Percentiles rank a stretch among this genome's conserved stretches.
Conservation (phyloP, 2,797 vertebrate species). For the Acanthurus leucopareius region DNA sequence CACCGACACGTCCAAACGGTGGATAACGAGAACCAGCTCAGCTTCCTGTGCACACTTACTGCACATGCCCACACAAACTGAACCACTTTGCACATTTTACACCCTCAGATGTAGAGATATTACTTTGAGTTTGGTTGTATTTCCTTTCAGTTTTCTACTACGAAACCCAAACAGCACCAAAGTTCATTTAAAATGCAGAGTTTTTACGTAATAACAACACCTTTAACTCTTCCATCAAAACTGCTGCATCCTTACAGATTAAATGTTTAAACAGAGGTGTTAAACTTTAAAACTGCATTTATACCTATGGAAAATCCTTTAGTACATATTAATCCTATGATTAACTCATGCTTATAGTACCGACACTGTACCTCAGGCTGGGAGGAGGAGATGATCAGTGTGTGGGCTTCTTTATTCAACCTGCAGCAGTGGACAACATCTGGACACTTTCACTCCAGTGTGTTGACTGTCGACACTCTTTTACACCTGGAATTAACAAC, state of each 20-base stretch:
- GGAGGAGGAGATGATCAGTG: too few relatives aligned
- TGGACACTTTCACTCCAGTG: too few relatives aligned
- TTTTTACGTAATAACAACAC: background rate
- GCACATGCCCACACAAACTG: constrained; percentile 9
- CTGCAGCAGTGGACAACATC: too few relatives aligned
- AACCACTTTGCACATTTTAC: background rate
- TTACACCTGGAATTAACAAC: constrained; percentile 7
- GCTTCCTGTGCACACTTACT: constrained; percentile 7
- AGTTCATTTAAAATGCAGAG: background rate
- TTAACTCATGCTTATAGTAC: too few relatives aligned
- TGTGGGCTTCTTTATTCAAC: too few relatives aligned
- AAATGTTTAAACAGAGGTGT: background rate
- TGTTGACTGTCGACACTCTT: background rate
- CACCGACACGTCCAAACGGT: constrained; percentile 29
- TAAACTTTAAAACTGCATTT: too few relatives aligned
- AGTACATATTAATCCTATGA: too few relatives aligned
- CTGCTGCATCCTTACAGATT: background rate
- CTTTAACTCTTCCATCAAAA: too few relatives aligned
- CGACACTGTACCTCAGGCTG: too few relatives aligned
- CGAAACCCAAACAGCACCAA: background rate
- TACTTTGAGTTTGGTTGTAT: background rate
- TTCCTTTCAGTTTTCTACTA: background rate
- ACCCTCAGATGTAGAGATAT: background rate
- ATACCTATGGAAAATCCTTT: background rate
- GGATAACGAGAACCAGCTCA: background rate